These are phyloP conservation scores for Hydrochoerus hydrochaeris DNA, from an alignment of 2,113 vertebrate genomes.

Conservation along the genomic window DNA sequence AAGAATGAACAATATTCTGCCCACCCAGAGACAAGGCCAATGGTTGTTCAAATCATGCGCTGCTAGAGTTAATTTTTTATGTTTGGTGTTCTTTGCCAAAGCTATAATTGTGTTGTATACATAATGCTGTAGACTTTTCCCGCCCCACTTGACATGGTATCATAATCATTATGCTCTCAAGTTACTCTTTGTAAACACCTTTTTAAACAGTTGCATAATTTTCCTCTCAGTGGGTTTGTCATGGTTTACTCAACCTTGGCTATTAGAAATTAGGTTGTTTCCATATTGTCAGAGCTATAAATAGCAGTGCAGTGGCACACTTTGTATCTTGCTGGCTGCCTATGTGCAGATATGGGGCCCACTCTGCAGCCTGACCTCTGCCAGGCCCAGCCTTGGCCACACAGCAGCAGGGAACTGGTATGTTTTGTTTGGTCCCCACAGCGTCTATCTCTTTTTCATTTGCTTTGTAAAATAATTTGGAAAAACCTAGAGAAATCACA, in stretches of 20 bases:
- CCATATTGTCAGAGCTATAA: not conserved
- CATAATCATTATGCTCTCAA: not conserved
- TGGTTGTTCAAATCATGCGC: accelerated
- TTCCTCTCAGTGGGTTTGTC: not conserved
- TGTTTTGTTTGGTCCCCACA: not conserved
- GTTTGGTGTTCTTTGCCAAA: not conserved
- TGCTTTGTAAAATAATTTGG: not conserved
- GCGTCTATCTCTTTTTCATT: not conserved
- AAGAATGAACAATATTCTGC: not conserved
- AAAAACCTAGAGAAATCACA: not conserved
- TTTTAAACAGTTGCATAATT: constrained; percentile 26
- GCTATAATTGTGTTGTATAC: not conserved
- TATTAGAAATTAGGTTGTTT: not conserved
- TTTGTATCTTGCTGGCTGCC: accelerated
- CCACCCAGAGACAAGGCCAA: not conserved
- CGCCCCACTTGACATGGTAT: not conserved
- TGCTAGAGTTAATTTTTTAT: not conserved
- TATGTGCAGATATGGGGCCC: accelerated
- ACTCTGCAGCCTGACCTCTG: not conserved
- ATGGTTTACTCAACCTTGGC: not conserved
- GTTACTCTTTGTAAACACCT: not conserved
- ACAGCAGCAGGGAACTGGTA: accelerated
- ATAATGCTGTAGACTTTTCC: not conserved
- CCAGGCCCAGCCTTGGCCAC: not conserved
- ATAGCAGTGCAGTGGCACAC: not conserved